A percentile compares a stretch with the other conserved stretches of the same genome.
These are phyloP conservation scores for Meriones psammophilus DNA, from an alignment of 2,797 vertebrate genomes.

Conservation along the genomic window DNA sequence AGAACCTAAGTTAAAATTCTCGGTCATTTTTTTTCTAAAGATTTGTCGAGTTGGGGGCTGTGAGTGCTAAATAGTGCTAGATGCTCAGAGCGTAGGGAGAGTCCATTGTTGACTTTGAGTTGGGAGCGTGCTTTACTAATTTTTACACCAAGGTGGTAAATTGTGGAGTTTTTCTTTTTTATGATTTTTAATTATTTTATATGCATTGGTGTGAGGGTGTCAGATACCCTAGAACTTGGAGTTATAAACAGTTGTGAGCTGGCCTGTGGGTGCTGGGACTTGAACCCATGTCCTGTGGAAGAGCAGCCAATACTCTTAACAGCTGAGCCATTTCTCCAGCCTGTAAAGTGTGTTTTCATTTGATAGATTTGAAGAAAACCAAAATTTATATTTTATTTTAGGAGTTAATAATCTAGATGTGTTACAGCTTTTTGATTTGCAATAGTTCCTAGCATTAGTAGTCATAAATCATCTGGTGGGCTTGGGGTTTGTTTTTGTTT, in stretches of 20 bases:
- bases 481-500: not conserved
- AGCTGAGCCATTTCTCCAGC: not conserved
- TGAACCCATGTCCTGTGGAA: not conserved
- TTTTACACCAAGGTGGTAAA: not conserved
- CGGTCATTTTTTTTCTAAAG: slow-evolving; percentile 49
- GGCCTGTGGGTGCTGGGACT: not conserved
- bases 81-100: slow-evolving; percentile 17
- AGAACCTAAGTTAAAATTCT: slow-evolving; percentile 45
- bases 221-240: not conserved
- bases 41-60: not conserved
- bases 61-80: slow-evolving; percentile 47
- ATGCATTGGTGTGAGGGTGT: not conserved
- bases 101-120: slow-evolving; percentile 53
- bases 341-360: not conserved
- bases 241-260: not conserved
- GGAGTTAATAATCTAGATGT: slow-evolving; percentile 54
- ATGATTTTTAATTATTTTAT: not conserved
- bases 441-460: slow-evolving; percentile 21
- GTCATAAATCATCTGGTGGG: not conserved
- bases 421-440: not conserved
- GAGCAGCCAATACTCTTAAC: not conserved
- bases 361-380: not conserved
- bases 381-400: not conserved
- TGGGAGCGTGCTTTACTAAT: not conserved
- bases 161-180: not conserved